Evolutionary conservation across 23 tunicate species (phyloP).

Genomic region (Aplidium turbinatum): DNA sequence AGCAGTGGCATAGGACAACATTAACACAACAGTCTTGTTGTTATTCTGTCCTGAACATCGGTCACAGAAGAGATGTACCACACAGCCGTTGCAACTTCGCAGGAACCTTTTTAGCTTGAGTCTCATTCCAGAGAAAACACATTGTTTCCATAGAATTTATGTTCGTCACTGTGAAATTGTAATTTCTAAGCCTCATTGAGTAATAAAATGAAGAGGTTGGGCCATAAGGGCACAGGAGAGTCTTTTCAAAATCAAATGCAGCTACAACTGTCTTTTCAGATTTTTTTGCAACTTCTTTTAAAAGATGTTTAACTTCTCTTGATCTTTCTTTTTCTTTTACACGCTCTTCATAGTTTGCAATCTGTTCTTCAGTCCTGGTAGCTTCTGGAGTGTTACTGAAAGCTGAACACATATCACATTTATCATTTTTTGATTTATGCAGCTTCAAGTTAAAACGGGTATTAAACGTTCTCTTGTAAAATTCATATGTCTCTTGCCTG

Average conservation of each 20-base stretch:
- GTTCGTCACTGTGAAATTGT: conserved; percentile 23
- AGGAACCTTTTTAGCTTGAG: conserved; percentile 29
- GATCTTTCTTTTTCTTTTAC: background rate
- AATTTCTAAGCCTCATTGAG: background rate
- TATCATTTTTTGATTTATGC: background rate
- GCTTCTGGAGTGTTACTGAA: background rate
- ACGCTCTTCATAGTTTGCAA: background rate
- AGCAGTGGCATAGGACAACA: background rate
- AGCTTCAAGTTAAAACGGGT: background rate
- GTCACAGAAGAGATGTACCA: conserved; percentile 29
- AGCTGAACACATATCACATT: background rate
- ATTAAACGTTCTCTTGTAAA: conserved; percentile 2
- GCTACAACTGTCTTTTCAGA: background rate
- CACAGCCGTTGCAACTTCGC: conserved; percentile 31
- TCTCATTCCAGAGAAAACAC: conserved; percentile 30
- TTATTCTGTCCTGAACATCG: conserved; percentile 33
- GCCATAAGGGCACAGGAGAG: conserved; percentile 7
- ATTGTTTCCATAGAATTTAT: conserved; percentile 7
- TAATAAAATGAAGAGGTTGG: conserved; percentile 3
- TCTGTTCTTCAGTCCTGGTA: background rate
- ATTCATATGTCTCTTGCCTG: conserved; percentile 11
- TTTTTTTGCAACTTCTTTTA: background rate
- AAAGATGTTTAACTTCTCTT: background rate
- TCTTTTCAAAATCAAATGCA: conserved; percentile 9
- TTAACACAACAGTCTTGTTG: background rate